Base-by-base conservation (phyloP, 1,140 invertebrate species). In the Psix sp. region DNA sequence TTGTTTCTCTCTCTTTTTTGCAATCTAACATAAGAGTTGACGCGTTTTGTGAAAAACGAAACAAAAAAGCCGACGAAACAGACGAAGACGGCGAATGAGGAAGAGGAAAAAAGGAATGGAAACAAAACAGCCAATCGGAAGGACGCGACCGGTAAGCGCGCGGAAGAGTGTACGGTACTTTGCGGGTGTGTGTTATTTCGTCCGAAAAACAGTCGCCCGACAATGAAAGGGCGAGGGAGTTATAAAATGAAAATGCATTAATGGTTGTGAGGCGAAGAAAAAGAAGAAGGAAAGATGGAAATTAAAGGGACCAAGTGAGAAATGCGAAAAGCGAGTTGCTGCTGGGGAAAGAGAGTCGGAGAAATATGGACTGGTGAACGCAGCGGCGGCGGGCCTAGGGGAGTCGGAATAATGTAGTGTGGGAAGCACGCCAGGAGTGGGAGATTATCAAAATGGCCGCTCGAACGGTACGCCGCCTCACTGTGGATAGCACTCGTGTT, bases 391-490 rank as follows among this genome's bases (percentile, higher is more conserved):
- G 33, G 21, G 62, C n/a, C n/a, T n/a, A n/a, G 38, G 63, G 56
- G 24, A 56, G 54, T 68, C 29, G 24, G 66, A 62, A 71, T 62
- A 63, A 72, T 51, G 51, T 59, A 71, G 72, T 66, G 52, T 57
- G 45, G 49, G 74, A 74, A 72, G 75, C 59, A 57, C 36, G 56
- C 38, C 57, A 63, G 46, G 59, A 79, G 83, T 83, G 79, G 82
- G 82, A 82, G 82, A 84, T 85, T 84, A 85, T 84, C 83, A 85
- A 84, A 85, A 85, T 85, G 83, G 84, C 84, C 83, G 84, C 83
- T 77, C 81, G 79, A 81, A 72, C 82, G 80, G 79, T 78, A 83
- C 82, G 81, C 79, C 82, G 81, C 80, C 78, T 79, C 77, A 77
- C 78, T 77, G 76, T 54, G 11, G 54, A 57, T 73, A 73, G 68